Conservation (phyloP, 92 coral and sea anemone genomes). For the Actinostola sp. region DNA sequence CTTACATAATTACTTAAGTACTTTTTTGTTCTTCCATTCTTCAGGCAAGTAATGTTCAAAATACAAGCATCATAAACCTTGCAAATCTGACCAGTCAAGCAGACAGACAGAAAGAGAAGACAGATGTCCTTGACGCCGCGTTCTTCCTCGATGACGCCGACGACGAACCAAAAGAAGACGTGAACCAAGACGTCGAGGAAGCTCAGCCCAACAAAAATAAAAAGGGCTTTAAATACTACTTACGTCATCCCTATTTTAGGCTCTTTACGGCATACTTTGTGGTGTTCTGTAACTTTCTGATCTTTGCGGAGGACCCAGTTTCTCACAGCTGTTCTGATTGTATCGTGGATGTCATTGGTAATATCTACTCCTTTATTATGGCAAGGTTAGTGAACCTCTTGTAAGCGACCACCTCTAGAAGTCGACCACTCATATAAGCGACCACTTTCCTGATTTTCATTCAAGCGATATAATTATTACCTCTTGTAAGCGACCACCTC, state of each 20-base stretch:
- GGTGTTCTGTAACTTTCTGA: constrained; percentile 83
- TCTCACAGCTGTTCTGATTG: constrained; percentile 89
- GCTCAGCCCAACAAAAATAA: constrained; percentile 25
- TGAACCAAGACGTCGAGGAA: constrained; percentile 12
- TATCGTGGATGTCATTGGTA: constrained; percentile 81
- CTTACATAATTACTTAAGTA: too few relatives aligned
- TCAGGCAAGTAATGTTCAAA: not conserved
- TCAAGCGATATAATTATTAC: too few relatives aligned
- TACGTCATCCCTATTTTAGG: constrained; percentile 86
- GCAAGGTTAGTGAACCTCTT: constrained; percentile 79
- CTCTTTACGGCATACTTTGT: constrained; percentile 76
- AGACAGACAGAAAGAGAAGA: not conserved
- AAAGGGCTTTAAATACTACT: constrained; percentile 61
- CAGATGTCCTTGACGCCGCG: constrained; percentile 7
- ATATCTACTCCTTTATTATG: constrained; percentile 73
- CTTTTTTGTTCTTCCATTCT: too few relatives aligned
- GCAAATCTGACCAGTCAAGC: not conserved
- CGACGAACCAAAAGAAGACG: constrained; percentile 35
- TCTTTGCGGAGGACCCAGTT: constrained; percentile 91
- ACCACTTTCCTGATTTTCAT: too few relatives aligned
- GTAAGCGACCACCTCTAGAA: too few relatives aligned
- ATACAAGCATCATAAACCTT: constrained; percentile 8
- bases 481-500: too few relatives aligned
- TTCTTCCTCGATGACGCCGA: constrained; percentile 52
- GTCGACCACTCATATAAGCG: too few relatives aligned